Percentiles rank a stretch among this genome's conserved stretches.
phyloP scores from a whole-genome alignment of 2,113 vertebrate species.

The Beaufortia kweichowensis region DNA sequence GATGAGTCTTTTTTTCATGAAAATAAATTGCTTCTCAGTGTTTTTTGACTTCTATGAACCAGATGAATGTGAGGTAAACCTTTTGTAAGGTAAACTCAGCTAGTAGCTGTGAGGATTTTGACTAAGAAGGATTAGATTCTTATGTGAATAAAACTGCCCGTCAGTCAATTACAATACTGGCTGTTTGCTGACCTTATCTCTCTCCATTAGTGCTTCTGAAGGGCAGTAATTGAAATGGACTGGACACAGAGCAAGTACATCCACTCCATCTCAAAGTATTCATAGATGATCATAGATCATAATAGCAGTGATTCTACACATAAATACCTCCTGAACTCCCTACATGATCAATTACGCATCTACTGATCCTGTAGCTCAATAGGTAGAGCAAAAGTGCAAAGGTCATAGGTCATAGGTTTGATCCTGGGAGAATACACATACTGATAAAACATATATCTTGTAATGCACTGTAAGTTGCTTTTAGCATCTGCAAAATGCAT shows the following conservation, averaged over 20 bases:
- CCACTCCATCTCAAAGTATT: slow-evolving; percentile 25
- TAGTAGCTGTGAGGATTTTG: slow-evolving; percentile 40
- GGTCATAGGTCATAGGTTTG: too few species aligned
- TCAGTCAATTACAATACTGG: slow-evolving; percentile 55
- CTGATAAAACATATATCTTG: too few species aligned
- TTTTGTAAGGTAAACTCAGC: slow-evolving; percentile 29
- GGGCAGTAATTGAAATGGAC: slow-evolving; percentile 46
- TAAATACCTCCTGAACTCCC: too few species aligned
- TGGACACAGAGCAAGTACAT: slow-evolving; percentile 34
- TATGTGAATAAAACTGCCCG: slow-evolving; percentile 53
- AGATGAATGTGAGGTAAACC: slow-evolving; percentile 29
- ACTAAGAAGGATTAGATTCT: slow-evolving; percentile 53
- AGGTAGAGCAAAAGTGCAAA: too few species aligned
- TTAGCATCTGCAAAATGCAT: too few species aligned
- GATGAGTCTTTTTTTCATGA: neutral
- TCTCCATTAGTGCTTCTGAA: slow-evolving; percentile 48
- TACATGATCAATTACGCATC: too few species aligned
- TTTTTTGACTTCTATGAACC: neutral
- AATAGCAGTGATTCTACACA: slow-evolving; percentile 18
- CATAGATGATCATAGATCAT: slow-evolving; percentile 18
- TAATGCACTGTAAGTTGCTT: too few species aligned
- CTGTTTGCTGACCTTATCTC: slow-evolving; percentile 55
- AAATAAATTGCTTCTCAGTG: neutral
- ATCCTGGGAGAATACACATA: too few species aligned
- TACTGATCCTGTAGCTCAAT: too few species aligned